Evolutionary conservation across 2,797 vertebrate species (phyloP).

Genomic region (Oreortyx pictus): DNA sequence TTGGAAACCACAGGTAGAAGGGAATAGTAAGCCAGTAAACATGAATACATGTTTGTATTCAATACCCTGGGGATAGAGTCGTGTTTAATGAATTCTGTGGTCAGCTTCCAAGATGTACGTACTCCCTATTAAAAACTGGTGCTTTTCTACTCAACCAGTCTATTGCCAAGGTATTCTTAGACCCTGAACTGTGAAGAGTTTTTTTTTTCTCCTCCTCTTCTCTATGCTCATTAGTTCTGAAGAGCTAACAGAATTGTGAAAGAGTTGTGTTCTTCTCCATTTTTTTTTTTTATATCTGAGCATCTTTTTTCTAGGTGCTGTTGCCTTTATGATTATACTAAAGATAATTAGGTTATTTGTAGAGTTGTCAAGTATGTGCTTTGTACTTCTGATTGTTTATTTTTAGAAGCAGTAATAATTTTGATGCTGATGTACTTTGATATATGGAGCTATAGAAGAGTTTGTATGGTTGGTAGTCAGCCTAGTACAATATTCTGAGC

Average conservation of each 20-base stretch:
- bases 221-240: constrained; percentile 61
- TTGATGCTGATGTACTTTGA: background rate
- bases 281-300: background rate
- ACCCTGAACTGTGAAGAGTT: constrained; percentile 35
- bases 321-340: background rate
- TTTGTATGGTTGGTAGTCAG: background rate
- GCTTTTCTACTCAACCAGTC: background rate
- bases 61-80: background rate
- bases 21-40: background rate
- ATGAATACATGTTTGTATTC: background rate
- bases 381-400: constrained; percentile 21
- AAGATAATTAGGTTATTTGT: constrained; percentile 25
- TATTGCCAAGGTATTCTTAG: constrained; percentile 56
- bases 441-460: background rate
- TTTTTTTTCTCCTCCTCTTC: background rate
- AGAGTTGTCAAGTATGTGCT: constrained; percentile 23
- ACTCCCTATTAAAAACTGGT: background rate
- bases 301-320: constrained; percentile 40
- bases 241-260: constrained; percentile 56
- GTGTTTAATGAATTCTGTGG: background rate
- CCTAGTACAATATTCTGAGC: background rate
- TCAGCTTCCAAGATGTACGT: background rate
- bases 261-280: background rate
- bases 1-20: background rate
- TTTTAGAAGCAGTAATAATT: constrained; percentile 10